Evolutionary conservation across 1,140 invertebrate species (phyloP).

Genomic region (Bombus sibiricus): DNA sequence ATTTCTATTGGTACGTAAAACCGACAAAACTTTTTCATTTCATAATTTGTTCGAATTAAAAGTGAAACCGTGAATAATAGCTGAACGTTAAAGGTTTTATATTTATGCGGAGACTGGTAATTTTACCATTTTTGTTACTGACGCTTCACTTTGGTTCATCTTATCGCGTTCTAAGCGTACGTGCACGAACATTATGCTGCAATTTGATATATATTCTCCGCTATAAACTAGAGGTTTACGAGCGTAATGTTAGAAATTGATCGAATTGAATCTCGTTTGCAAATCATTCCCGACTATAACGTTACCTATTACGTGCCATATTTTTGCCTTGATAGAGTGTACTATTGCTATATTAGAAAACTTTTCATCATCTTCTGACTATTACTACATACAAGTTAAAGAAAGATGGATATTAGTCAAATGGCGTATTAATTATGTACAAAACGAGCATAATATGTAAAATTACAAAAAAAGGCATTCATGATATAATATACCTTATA

Average conservation of each 20-base stretch:
- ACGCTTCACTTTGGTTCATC: neutral
- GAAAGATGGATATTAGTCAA: too few species aligned
- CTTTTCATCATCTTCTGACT: neutral
- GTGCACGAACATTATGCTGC: neutral
- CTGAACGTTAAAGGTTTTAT: neutral
- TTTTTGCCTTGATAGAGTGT: neutral
- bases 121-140: neutral
- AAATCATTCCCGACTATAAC: neutral
- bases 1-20: too few species aligned
- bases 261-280: conserved; percentile 11
- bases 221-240: neutral
- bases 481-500: too few species aligned
- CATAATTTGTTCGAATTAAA: neutral
- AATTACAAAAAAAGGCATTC: too few species aligned
- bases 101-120: neutral
- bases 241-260: neutral
- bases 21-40: too few species aligned
- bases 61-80: neutral
- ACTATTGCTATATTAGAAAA: neutral
- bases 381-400: neutral
- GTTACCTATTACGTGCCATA: neutral
- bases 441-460: too few species aligned
- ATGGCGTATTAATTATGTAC: neutral
- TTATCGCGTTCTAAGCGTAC: neutral
- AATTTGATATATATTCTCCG: neutral